Evolutionary conservation across 2,888 invertebrate species (phyloP), one percentile per base, ranked within the genome.

Genomic region (Atrina japonica): DNA sequence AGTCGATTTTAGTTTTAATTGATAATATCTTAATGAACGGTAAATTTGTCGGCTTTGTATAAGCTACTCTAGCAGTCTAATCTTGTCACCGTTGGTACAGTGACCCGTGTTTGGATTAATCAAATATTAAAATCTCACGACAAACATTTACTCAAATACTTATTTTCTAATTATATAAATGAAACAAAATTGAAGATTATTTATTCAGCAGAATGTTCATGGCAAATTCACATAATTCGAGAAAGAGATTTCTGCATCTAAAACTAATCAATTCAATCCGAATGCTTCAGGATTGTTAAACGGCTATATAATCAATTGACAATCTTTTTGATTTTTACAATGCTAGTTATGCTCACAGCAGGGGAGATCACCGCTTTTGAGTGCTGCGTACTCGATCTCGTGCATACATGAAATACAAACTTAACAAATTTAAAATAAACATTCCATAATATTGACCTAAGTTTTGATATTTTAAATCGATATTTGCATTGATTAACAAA

Each of bases 371-470:
- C 21, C 25, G 23, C 7, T 47, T 35, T 7, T 43, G 14, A 29
- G 30, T 30, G 49, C 47, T 30, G 29, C 43, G 49, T 43, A 29
- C 61, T 25, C 27, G 49, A 40, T 47, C 25, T 30, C 49, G 49
- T 49, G 23, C 61, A 49, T 27, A 47, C 43, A 61, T 61, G 43
- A 30, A 61, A 61, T 30, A 61, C 61, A 61, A 61, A 61, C 61
- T 61, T 61, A 18, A 35, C 61, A 61, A 61, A 61, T 61, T 61
- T 61, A 49, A 61, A 61, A 61, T 61, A 61, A 61, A 61, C 43
- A 61, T 61, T 61, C 18, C 29, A 61, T 49, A 61, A 49, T 61
- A 61, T 61, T 61, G 61, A 61, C 49, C 61, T 30, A 23, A 49
- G 27, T 61, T 61, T 61, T 61, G 61, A 61, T 61, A 61, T 49